phyloP scores from a whole-genome alignment of 2,113 vertebrate genomes.

The Gymnocephalus cernua region DNA sequence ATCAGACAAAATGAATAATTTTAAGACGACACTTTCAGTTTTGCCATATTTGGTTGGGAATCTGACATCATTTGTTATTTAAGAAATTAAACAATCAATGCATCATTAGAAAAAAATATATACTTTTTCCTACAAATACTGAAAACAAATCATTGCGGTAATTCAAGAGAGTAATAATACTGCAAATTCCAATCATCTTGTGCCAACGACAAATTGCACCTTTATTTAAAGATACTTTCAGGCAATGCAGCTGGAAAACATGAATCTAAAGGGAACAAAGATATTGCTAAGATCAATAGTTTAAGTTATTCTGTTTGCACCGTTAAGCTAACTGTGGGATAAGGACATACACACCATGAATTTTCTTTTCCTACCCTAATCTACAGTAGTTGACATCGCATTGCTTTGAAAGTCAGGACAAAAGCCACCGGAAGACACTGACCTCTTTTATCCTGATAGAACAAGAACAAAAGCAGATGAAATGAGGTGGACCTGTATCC shows the following conservation, averaged over 20 bases:
- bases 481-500: conserved; percentile 47
- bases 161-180: not conserved
- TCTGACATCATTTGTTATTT: not conserved
- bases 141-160: too few species aligned
- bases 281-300: not conserved
- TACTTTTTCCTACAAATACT: not conserved
- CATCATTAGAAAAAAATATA: not conserved
- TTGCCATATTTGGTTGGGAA: too few species aligned
- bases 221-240: not conserved
- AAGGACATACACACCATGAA: not conserved
- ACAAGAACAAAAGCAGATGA: conserved; percentile 39
- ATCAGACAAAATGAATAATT: not conserved
- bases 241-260: not conserved
- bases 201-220: not conserved
- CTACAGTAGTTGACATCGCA: not conserved
- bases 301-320: not conserved
- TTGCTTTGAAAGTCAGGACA: conserved; percentile 34
- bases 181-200: too few species aligned
- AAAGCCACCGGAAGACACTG: conserved; percentile 24
- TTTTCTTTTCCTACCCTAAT: not conserved
- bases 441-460: conserved; percentile 2
- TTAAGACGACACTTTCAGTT: not conserved
- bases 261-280: not conserved
- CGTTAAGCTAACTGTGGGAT: not conserved
- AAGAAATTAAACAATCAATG: not conserved